Conservation (phyloP, 1,140 invertebrate genomes). For the Drosophila pallidifrons region DNA sequence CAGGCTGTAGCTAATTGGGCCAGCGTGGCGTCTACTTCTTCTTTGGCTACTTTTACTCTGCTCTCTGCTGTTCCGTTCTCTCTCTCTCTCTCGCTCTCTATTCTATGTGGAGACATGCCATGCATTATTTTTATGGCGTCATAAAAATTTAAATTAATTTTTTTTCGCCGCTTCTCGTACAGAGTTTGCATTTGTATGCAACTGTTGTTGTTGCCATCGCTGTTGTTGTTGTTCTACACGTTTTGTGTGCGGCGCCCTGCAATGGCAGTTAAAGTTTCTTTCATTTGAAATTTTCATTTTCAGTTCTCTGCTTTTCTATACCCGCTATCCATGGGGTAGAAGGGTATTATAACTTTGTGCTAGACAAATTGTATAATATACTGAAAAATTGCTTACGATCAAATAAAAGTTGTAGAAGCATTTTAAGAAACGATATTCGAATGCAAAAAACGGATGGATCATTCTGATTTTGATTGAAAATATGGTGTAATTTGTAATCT, state of each 20-base stretch:
- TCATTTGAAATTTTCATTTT: slow-evolving; percentile 36
- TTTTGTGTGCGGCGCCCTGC: slow-evolving; percentile 4
- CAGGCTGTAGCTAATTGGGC: slow-evolving; percentile 71
- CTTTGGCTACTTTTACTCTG: slow-evolving; percentile 9
- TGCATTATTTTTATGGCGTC: slow-evolving; percentile 78
- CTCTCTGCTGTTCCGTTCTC: not conserved
- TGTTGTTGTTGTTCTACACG: slow-evolving; percentile 41
- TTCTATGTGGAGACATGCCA: slow-evolving; percentile 54
- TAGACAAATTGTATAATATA: too few species aligned
- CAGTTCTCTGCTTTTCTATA: too few species aligned
- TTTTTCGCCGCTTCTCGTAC: slow-evolving; percentile 38
- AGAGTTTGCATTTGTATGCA: slow-evolving; percentile 58
- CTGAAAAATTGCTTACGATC: too few species aligned
- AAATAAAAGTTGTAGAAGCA: too few species aligned
- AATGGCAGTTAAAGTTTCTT: slow-evolving; percentile 46
- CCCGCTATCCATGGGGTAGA: too few species aligned
- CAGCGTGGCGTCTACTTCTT: slow-evolving; percentile 64
- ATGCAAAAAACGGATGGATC: too few species aligned
- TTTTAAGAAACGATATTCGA: too few species aligned
- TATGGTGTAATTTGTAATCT: too few species aligned
- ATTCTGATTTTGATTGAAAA: too few species aligned
- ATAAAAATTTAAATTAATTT: slow-evolving; percentile 80
- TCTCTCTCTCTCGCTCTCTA: slow-evolving; percentile 6
- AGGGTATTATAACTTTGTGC: too few species aligned
- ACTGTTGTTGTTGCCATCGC: slow-evolving; percentile 43